Percentiles rank a stretch among this genome's conserved stretches.
Conservation (phyloP, 2,797 vertebrate genomes). For the Gorsachius magnificus region DNA sequence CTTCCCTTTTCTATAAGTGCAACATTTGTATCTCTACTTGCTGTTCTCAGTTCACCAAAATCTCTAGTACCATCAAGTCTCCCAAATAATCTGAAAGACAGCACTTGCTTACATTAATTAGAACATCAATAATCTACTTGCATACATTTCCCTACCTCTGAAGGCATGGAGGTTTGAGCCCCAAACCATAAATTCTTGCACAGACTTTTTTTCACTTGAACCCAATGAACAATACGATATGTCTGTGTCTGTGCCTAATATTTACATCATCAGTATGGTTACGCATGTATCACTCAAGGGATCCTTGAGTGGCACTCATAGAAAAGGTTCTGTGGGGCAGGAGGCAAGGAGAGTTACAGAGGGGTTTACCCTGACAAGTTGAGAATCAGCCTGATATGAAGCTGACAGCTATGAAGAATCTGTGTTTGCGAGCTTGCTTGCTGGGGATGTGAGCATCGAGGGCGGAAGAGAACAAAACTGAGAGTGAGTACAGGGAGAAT, state of each 20-base stretch:
- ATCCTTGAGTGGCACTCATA: not conserved
- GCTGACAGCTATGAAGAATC: not conserved
- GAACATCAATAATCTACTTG: not conserved
- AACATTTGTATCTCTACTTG: not conserved
- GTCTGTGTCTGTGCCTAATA: not conserved
- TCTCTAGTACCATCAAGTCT: not conserved
- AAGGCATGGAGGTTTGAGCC: not conserved
- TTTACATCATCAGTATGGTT: not conserved
- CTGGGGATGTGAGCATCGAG: rapidly evolving
- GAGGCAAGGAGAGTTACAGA: not conserved
- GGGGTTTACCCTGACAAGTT: not conserved
- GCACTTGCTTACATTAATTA: not conserved
- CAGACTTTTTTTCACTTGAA: not conserved
- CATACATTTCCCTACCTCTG: not conserved
- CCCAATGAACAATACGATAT: not conserved
- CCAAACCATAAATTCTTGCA: not conserved
- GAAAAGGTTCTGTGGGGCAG: not conserved
- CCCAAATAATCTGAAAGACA: not conserved
- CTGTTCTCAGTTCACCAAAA: not conserved
- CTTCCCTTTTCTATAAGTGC: not conserved
- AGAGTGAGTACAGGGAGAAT: not conserved
- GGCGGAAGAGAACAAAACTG: not conserved
- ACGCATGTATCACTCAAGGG: not conserved
- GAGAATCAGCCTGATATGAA: not conserved
- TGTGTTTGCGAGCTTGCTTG: not conserved